A percentile compares a stretch with the other conserved stretches of the same genome.
phyloP scores from a whole-genome alignment of 2,888 invertebrate genomes.

The Eristalinus sepulchralis region DNA sequence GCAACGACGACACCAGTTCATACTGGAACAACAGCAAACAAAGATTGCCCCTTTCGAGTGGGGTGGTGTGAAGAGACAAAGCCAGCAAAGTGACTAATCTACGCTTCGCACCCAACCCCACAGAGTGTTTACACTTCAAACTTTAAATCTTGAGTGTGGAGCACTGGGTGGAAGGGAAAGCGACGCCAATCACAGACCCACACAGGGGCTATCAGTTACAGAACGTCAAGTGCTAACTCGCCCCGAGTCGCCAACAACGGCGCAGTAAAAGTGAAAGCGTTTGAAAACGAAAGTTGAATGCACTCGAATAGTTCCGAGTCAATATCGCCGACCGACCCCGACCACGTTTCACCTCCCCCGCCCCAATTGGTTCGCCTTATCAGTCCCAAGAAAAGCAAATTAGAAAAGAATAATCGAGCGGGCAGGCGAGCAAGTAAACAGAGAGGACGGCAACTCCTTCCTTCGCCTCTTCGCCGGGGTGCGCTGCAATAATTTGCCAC shows the following conservation, averaged over 20 bases:
- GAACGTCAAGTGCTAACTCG: conserved; percentile 28
- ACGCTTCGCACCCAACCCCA: conserved; percentile 47
- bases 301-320: conserved; percentile 61
- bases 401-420: conserved; percentile 49
- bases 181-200: conserved; percentile 12
- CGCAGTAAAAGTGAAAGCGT: conserved; percentile 64
- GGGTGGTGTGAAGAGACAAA: not conserved
- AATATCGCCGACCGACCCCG: conserved; percentile 26
- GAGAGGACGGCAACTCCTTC: not conserved
- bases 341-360: conserved; percentile 13
- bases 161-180: not conserved
- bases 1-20: not conserved
- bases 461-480: not conserved
- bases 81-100: conserved; percentile 55
- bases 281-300: conserved; percentile 68
- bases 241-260: not conserved
- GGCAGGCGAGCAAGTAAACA: not conserved
- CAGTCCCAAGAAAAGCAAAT: conserved; percentile 48
- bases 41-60: conserved; percentile 19
- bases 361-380: conserved; percentile 39
- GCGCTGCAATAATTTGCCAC: not conserved
- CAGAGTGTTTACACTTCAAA: conserved; percentile 47
- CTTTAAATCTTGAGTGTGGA: not conserved
- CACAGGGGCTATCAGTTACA: conserved; percentile 43
- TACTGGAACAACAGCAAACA: conserved; percentile 30